These are phyloP conservation scores for Hydropsyche tenuis DNA, from an alignment of 1,140 invertebrate species.

Conservation along the genomic window DNA sequence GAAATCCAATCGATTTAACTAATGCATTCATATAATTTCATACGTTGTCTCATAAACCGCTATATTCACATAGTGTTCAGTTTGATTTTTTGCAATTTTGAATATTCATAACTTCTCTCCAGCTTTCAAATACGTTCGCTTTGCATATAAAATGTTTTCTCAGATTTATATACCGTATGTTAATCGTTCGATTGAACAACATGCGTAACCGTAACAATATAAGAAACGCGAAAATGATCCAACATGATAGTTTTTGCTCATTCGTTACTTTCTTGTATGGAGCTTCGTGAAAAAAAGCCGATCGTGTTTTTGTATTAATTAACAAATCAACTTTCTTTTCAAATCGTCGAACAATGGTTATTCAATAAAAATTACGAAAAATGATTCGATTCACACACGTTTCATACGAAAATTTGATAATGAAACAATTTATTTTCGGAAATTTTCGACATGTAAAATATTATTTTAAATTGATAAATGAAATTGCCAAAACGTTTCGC, in stretches of 20 bases:
- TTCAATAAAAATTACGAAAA: not conserved
- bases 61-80: not conserved
- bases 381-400: not conserved
- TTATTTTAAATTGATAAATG: no score
- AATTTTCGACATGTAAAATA: no score
- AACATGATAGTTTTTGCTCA: slow-evolving; percentile 1
- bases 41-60: not conserved
- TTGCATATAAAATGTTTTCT: not conserved
- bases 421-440: not conserved
- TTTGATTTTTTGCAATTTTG: not conserved
- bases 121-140: slow-evolving; percentile 5
- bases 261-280: not conserved
- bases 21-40: not conserved
- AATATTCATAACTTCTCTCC: not conserved
- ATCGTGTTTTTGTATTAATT: not conserved
- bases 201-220: slow-evolving; percentile 1
- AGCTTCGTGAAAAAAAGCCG: no score
- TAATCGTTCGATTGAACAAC: slow-evolving; percentile 4
- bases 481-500: no score
- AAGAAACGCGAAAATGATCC: not conserved
- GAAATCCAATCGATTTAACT: not conserved
- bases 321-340: slow-evolving; percentile 13
- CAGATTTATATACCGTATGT: not conserved
- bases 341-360: slow-evolving; percentile 8
- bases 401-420: not conserved